Evolutionary conservation across 2,888 invertebrate species (phyloP).

Genomic region (Tolmerus cingulatus): DNA sequence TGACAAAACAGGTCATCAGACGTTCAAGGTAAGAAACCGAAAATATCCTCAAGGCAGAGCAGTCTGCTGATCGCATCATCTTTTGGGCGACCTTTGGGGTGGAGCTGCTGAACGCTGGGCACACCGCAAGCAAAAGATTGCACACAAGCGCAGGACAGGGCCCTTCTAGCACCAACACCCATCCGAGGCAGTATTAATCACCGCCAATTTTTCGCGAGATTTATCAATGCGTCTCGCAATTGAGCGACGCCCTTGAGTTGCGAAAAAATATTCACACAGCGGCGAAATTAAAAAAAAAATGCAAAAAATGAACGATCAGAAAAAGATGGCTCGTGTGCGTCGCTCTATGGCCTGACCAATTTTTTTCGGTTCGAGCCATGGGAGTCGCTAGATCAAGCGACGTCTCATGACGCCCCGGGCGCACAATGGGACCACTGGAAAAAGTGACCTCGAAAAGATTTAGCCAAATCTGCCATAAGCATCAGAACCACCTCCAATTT

Average conservation of each 20-base stretch:
- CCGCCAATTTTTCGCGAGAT: background rate
- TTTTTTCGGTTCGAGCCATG: background rate
- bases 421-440: background rate
- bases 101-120: background rate
- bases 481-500: conserved; percentile 20
- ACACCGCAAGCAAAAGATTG: background rate
- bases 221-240: background rate
- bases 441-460: conserved; percentile 28
- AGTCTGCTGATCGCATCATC: background rate
- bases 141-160: background rate
- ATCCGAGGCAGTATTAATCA: background rate
- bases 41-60: conserved; percentile 4
- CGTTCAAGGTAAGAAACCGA: conserved; percentile 41
- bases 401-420: background rate
- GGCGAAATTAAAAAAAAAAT: background rate
- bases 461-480: conserved; percentile 10
- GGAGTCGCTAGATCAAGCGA: conserved; percentile 3
- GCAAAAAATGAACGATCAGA: background rate
- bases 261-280: background rate
- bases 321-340: conserved; percentile 16
- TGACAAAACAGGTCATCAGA: conserved; percentile 43
- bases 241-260: conserved; percentile 12
- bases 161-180: background rate
- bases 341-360: background rate
- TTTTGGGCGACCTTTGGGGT: background rate